Evolutionary conservation across 2,113 vertebrate species (phyloP).

Genomic region (Hassar affinis): DNA sequence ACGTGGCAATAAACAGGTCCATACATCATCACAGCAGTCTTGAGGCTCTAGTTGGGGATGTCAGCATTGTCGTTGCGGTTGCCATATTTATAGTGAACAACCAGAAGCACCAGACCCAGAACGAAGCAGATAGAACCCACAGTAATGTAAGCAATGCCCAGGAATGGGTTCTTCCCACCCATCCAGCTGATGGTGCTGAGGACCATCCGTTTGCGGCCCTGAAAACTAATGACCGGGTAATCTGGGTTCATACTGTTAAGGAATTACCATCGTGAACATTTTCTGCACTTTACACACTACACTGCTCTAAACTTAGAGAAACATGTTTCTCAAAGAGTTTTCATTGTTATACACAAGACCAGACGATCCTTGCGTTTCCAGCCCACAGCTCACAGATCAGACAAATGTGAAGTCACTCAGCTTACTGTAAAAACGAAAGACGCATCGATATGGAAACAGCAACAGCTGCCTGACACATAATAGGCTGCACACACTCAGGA

Average conservation of each 20-base stretch:
- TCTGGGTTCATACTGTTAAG: constrained; percentile 82
- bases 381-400: neutral
- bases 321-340: neutral
- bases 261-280: constrained; percentile 39
- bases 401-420: neutral
- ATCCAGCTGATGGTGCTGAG: constrained; percentile 99
- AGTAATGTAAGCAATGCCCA: constrained; percentile 96
- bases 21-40: neutral
- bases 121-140: constrained; percentile 96
- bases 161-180: constrained; percentile 98
- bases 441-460: neutral
- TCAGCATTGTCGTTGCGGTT: constrained; percentile 90
- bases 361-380: neutral
- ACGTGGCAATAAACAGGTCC: neutral
- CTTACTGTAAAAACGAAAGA: neutral
- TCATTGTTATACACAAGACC: neutral
- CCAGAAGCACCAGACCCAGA: constrained; percentile 89
- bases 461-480: neutral
- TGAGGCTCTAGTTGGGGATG: constrained; percentile 80
- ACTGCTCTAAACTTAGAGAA: neutral
- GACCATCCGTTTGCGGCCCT: constrained; percentile 95
- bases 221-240: constrained; percentile 93
- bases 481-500: neutral
- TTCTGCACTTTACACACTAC: neutral
- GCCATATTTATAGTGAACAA: constrained; percentile 97